phyloP scores from a whole-genome alignment of 2,888 invertebrate species.

The Mantis religiosa region DNA sequence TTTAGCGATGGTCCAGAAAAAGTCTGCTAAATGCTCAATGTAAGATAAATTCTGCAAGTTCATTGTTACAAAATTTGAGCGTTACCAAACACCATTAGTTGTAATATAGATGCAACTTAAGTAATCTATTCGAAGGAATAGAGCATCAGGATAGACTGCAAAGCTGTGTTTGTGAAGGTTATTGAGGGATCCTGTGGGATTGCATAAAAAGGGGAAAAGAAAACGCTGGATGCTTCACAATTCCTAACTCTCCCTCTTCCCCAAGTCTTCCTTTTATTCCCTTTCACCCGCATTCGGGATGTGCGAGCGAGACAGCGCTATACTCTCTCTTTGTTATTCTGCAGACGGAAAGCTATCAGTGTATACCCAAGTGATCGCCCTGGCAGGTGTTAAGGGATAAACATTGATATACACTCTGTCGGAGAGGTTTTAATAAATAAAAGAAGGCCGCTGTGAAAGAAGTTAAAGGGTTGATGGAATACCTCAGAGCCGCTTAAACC shows the following conservation, averaged over 20 bases:
- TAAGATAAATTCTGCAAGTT: too few relatives aligned
- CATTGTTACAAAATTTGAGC: too few relatives aligned
- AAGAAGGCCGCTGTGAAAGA: too few relatives aligned
- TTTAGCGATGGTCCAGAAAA: too few relatives aligned
- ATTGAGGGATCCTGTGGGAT: constrained; percentile 24
- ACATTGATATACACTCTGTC: neutral
- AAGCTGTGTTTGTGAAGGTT: neutral
- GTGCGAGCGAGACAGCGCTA: neutral
- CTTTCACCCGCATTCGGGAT: constrained; percentile 11
- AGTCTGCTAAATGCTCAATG: too few relatives aligned
- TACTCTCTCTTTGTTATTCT: neutral
- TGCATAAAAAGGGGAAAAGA: constrained; percentile 17
- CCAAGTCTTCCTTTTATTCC: constrained; percentile 1
- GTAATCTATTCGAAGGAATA: too few relatives aligned
- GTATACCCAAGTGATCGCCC: neutral
- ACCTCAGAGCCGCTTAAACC: too few relatives aligned
- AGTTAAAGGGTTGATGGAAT: too few relatives aligned
- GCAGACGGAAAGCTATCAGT: constrained; percentile 15
- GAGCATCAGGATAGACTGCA: constrained; percentile 1
- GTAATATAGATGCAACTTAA: too few relatives aligned
- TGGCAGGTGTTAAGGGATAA: neutral
- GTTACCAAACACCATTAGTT: too few relatives aligned
- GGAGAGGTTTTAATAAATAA: neutral
- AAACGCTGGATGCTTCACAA: constrained; percentile 21
- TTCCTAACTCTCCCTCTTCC: constrained; percentile 6